phyloP scores from a whole-genome alignment of 1,140 invertebrate genomes.

The Megalopta genalis region DNA sequence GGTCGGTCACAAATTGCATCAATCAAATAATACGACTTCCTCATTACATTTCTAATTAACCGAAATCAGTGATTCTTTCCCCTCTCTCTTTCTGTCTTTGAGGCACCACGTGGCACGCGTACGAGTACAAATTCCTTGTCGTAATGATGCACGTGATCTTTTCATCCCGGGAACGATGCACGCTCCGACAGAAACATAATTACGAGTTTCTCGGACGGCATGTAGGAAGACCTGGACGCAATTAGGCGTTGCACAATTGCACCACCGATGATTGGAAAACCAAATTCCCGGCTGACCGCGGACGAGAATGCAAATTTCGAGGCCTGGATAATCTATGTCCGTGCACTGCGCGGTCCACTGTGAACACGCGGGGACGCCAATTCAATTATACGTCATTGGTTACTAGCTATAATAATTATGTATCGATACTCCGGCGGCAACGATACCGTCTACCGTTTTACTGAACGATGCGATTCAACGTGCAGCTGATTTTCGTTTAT shows the following conservation, averaged over 20 bases:
- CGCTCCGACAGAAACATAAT: conserved; percentile 34
- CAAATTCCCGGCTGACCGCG: not conserved
- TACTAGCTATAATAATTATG: too few species aligned
- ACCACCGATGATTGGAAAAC: conserved; percentile 39
- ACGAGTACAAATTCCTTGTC: not conserved
- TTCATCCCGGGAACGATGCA: conserved; percentile 12
- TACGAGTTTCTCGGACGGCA: conserved; percentile 10
- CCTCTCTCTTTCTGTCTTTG: too few species aligned
- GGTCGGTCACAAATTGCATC: not conserved
- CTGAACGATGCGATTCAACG: too few species aligned
- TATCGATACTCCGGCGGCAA: too few species aligned
- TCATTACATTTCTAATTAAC: conserved; percentile 29
- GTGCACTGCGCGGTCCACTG: too few species aligned
- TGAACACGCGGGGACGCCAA: not conserved
- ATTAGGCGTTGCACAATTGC: conserved; percentile 44
- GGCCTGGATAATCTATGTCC: not conserved
- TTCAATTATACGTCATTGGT: too few species aligned
- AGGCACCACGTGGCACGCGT: not conserved
- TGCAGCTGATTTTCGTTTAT: too few species aligned
- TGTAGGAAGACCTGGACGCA: conserved; percentile 7
- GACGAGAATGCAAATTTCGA: not conserved
- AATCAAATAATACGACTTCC: not conserved
- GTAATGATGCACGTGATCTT: conserved; percentile 42
- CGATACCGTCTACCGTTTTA: too few species aligned
- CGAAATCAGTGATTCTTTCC: not conserved